Percentiles rank a stretch among this genome's conserved stretches.
phyloP scores from a whole-genome alignment of 2,888 invertebrate genomes.

The Drosophila diplacantha region DNA sequence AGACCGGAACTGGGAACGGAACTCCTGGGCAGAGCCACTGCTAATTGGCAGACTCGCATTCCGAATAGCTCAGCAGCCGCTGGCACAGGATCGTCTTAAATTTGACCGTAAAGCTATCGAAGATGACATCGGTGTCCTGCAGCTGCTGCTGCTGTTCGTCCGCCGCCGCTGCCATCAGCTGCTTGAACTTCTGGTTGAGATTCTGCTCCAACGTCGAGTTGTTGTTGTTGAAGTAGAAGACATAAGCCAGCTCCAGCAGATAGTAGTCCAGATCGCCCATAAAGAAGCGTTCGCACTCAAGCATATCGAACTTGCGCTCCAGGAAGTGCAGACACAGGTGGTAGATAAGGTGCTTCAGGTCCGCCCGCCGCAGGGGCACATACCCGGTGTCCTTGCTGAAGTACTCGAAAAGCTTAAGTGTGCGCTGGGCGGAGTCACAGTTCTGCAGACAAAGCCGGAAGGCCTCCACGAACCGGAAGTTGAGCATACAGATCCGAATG shows the following conservation, averaged over 20 bases:
- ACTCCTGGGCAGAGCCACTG: slow-evolving; percentile 13
- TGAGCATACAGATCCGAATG: slow-evolving; percentile 77
- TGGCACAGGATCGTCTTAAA: slow-evolving; percentile 78
- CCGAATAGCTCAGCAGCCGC: slow-evolving; percentile 75
- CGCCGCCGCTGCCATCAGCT: slow-evolving; percentile 65
- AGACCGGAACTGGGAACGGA: slow-evolving; percentile 15
- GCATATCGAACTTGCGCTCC: slow-evolving; percentile 73
- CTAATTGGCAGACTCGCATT: slow-evolving; percentile 60
- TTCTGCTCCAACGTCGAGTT: slow-evolving; percentile 75
- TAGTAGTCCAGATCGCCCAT: slow-evolving; percentile 77
- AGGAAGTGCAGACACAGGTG: slow-evolving; percentile 76
- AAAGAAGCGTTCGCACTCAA: slow-evolving; percentile 76
- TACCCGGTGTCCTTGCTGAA: slow-evolving; percentile 78
- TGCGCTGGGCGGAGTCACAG: slow-evolving; percentile 70
- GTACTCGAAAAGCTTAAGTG: slow-evolving; percentile 77
- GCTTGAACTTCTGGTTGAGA: slow-evolving; percentile 76
- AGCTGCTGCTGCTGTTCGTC: slow-evolving; percentile 51
- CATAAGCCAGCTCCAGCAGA: slow-evolving; percentile 76
- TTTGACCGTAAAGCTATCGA: slow-evolving; percentile 76
- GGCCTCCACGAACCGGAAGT: slow-evolving; percentile 77
- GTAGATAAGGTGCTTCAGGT: slow-evolving; percentile 77
- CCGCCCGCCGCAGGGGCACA: slow-evolving; percentile 76
- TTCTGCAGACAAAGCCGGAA: slow-evolving; percentile 75
- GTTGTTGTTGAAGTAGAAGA: slow-evolving; percentile 77
- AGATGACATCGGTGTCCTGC: slow-evolving; percentile 76